Base-by-base conservation (phyloP, 2,113 vertebrate genomes). In the Equus quagga region DNA sequence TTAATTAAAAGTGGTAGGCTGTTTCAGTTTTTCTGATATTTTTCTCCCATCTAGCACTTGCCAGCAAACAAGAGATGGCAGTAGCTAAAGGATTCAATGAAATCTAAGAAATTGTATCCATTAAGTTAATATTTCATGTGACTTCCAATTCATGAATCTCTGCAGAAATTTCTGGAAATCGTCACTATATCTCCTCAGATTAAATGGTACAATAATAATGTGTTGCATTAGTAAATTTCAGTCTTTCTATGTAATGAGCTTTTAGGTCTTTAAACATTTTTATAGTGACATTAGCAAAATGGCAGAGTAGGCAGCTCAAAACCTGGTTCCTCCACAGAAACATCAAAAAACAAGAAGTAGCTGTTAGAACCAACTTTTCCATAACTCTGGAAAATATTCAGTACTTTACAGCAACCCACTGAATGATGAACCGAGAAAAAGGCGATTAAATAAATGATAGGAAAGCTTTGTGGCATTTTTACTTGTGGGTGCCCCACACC, bases 111-210 rank as follows among this genome's bases (percentile, higher is more conserved):
- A 75, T 80, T 56, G 2, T 64, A 75, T 86, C 6, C 9, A 62
- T 80, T 88, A 97, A 79, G 46, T 94, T 90, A 82, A n/a, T 86
- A 54, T 73, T 94, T 65, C 82, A 87, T 87, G 36, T 96, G 60
- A 49, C 51, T 89, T 93, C 17, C 67, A 73, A 44, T 79, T 96
- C 10, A 56, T 94, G 65, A 24, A 89, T 65, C 60, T 94, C 73
- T 58, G 51, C 76, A 75, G 15, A 85, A 75, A 76, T 97, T 97
- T 72, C 51, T 94, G 58, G 41, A 93, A 92, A 81, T 85, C 70
- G 65, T 33, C 51, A 81, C 11, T 86, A 8, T 70, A 64, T 80
- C 72, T 84, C 51, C 41, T 94, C 31, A 89, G 75, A 80, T 96
- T 83, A 94, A 88, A 91, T 94, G 36, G 24, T 36, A 18, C 19